Evolutionary conservation across 35 echinoderm and acorn worm genomes (phyloP).

Genomic region (Lytechinus pictus): DNA sequence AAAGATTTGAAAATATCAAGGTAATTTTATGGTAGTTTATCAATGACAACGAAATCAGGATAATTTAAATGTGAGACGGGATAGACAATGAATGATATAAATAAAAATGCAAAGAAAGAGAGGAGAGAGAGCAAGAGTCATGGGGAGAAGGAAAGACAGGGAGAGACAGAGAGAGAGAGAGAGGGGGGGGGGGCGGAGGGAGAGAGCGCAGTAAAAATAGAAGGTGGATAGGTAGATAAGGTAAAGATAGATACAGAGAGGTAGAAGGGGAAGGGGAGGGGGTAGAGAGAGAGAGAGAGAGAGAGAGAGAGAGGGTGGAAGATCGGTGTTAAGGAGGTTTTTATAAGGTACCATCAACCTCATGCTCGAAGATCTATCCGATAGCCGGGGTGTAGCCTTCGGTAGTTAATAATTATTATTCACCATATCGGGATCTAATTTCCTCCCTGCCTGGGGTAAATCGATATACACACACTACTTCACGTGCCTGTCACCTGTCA

Average conservation of each 20-base stretch:
- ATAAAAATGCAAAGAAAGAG: too few relatives aligned
- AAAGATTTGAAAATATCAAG: too few relatives aligned
- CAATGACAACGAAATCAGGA: too few relatives aligned
- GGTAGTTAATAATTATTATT: slow-evolving; percentile 43
- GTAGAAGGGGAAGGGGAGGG: neutral
- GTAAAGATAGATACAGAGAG: neutral
- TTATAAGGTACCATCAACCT: neutral
- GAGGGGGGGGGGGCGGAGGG: neutral
- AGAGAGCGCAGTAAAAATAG: neutral
- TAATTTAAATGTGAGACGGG: too few relatives aligned
- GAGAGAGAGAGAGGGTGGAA: neutral
- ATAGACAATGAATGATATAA: too few relatives aligned
- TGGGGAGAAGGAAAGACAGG: neutral
- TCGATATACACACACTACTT: slow-evolving; percentile 23
- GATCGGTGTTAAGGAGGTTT: neutral
- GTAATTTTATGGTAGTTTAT: too few relatives aligned
- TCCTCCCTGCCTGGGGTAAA: slow-evolving; percentile 26
- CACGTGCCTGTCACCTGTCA: neutral
- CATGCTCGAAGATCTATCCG: too few relatives aligned
- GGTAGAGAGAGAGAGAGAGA: neutral
- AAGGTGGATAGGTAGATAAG: neutral
- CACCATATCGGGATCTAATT: slow-evolving; percentile 43
- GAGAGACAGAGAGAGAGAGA: neutral
- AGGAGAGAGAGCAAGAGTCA: too few relatives aligned
- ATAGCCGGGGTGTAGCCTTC: neutral